These are phyloP conservation scores for Potamilus streckersoni DNA, from an alignment of 1,140 invertebrate species.

Conservation along the genomic window DNA sequence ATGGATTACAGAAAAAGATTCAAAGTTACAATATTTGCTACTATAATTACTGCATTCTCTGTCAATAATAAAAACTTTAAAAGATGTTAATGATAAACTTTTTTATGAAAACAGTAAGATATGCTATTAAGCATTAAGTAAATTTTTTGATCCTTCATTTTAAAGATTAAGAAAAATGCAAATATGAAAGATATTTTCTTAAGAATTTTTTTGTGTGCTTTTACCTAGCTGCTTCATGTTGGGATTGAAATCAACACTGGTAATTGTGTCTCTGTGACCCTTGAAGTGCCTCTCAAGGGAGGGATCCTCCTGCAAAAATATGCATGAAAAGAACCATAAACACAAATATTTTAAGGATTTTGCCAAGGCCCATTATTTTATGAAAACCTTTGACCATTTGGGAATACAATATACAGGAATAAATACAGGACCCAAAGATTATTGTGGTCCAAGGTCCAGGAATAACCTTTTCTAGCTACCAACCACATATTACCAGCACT, in stretches of 20 bases:
- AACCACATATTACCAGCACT: not conserved
- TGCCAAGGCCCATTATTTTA: not conserved
- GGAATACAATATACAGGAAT: not conserved
- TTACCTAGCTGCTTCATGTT: conserved; percentile 78
- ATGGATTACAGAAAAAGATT: too few relatives aligned
- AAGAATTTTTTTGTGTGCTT: not conserved
- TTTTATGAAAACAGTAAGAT: too few relatives aligned
- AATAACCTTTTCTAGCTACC: not conserved
- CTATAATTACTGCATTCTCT: not conserved
- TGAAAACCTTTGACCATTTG: not conserved
- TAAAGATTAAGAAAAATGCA: not conserved
- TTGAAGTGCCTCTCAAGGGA: conserved; percentile 81
- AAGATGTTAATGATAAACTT: not conserved
- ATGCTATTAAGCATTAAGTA: too few relatives aligned
- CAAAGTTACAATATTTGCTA: not conserved
- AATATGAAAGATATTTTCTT: not conserved
- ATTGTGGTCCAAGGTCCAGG: not conserved
- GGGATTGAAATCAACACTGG: conserved; percentile 82
- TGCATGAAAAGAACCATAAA: conserved; percentile 1
- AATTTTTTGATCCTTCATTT: too few relatives aligned
- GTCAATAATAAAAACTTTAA: not conserved
- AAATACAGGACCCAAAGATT: not conserved
- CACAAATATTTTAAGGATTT: not conserved
- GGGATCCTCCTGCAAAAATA: conserved; percentile 69
- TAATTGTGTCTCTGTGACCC: conserved; percentile 81